Evolutionary conservation across 2,888 invertebrate species (phyloP), one percentile per base, ranked within the genome.

Genomic region (Parasteatoda lunata): DNA sequence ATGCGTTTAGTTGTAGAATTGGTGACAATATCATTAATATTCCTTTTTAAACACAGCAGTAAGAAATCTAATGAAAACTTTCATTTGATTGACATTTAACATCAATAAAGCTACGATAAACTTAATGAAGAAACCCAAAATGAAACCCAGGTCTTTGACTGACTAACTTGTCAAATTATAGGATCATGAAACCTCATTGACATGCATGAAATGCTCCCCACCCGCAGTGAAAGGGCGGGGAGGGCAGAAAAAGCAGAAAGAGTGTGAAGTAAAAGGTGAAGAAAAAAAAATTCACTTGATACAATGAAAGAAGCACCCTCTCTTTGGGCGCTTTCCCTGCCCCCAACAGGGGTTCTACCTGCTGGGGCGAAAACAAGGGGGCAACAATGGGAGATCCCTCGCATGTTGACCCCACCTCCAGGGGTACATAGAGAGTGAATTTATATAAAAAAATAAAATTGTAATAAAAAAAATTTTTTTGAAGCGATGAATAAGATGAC

Each of bases 131-230:
- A 30, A 30, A 30, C 30, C 30, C 30, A 30, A 30, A 30, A 30
- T 30, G 30, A 30, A 30, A 30, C 30, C 30, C 30, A 30, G 30
- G 30, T 30, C 30, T 30, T 30, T 30, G 30, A 13, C 59, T 59
- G 8, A 59, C 4, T n/a, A n/a, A 59, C 8, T n/a, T 59, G 59
- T 59, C 59, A 59, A 59, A 59, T 9, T 6, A n/a, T 4, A 13
- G 4, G 59, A 59, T 59, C 59, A 7, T 7, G 11, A 54, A 9
- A 72, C 71, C 83, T 85, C 79, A 85, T 85, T 79, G 79, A 79
- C 78, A 85, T 85, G 85, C 79, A 85, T 85, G 85, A 85, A 72
- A 85, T 85, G 79, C 85, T 79, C 85, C 85, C 85, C 85, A 64
- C 51, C 52, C 52, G 51, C 52, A 54, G 49, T 7, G 77, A 69